These are phyloP conservation scores for Porites lobata DNA, from an alignment of 92 coral and sea anemone species.

Conservation along the genomic window DNA sequence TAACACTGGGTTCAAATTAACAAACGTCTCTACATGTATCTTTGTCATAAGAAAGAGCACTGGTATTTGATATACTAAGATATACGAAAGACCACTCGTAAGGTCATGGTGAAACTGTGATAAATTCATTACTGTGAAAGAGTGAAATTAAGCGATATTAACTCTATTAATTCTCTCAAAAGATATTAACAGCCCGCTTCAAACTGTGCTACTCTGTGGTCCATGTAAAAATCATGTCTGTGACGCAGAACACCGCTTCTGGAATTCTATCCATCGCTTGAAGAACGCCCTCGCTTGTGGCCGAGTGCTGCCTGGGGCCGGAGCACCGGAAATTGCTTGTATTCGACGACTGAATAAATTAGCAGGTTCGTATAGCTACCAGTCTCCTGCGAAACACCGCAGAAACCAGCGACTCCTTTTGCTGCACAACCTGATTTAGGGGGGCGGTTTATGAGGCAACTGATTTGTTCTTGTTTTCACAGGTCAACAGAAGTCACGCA, in stretches of 20 bases:
- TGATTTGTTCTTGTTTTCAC: not conserved
- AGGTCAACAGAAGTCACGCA: not conserved
- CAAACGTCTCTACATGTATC: too few species aligned
- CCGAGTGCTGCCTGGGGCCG: slow-evolving; percentile 90
- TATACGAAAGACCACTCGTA: too few species aligned
- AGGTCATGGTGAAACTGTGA: too few species aligned
- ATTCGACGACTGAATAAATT: slow-evolving; percentile 47
- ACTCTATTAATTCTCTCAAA: not conserved
- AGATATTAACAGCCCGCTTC: slow-evolving; percentile 43
- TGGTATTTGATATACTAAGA: too few species aligned
- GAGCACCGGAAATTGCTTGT: slow-evolving; percentile 81
- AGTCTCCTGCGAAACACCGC: too few species aligned
- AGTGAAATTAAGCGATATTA: too few species aligned
- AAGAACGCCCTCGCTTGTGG: slow-evolving; percentile 74
- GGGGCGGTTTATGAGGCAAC: too few species aligned
- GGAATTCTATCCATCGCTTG: slow-evolving; percentile 83
- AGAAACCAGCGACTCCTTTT: not conserved
- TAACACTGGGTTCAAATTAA: too few species aligned
- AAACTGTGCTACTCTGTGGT: slow-evolving; percentile 82
- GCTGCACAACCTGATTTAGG: too few species aligned
- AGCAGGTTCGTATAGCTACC: slow-evolving; percentile 49
- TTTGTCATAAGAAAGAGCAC: too few species aligned
- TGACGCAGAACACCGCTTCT: slow-evolving; percentile 82
- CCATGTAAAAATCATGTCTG: slow-evolving; percentile 77
- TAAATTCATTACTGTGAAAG: too few species aligned